Base-by-base conservation (phyloP, 2,113 vertebrate species). In the Silurus asotus region DNA sequence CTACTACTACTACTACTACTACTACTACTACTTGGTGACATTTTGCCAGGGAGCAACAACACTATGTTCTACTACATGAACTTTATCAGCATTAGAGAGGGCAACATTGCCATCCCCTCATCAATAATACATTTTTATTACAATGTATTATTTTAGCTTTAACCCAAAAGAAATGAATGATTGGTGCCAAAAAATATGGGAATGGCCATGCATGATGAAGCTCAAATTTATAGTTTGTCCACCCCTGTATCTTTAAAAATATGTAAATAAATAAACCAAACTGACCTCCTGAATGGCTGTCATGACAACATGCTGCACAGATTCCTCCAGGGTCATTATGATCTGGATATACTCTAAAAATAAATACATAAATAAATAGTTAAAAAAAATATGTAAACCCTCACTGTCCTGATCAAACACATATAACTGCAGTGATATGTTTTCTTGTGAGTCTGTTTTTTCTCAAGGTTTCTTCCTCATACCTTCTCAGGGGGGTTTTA, bases 221-320 rank as follows among this genome's bases (percentile, higher is more conserved):
- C 20, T 5, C 6, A n/a, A 53, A 74, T 74, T 23, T 6, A 20
- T 11, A 48, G 48, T 19, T 72, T 48, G 17, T 72, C 45, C 37
- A 72, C 0, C 17, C 37, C 0, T 23, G 19, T 23, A 69, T n/a
- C 7, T 67, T n/a, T 10, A 67, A 11, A 45, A 15, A n/a, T 45
- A 14, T 8, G 53, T 83, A 28, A 65, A 79, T 7, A 37, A 48
- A 5, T 53, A 25, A 77, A 0, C 28, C 77, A 65, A 15, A 87
- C 93, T 93, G 85, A 98, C 98, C 96, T 99, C 98, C 82, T 99
- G 98, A 92, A 99, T 99, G 89, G 98, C 98, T 70, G 97, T 97
- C 98, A 99, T 99, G 76, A 99, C 98, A 89, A 99, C 97, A 61
- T 99, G 97, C 19, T 99, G 98, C 84, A 99, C 98, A 85, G 98